A percentile compares a stretch with the other conserved stretches of the same genome.
phyloP scores from a whole-genome alignment of 2,113 vertebrate genomes.

The Seriola quinqueradiata region DNA sequence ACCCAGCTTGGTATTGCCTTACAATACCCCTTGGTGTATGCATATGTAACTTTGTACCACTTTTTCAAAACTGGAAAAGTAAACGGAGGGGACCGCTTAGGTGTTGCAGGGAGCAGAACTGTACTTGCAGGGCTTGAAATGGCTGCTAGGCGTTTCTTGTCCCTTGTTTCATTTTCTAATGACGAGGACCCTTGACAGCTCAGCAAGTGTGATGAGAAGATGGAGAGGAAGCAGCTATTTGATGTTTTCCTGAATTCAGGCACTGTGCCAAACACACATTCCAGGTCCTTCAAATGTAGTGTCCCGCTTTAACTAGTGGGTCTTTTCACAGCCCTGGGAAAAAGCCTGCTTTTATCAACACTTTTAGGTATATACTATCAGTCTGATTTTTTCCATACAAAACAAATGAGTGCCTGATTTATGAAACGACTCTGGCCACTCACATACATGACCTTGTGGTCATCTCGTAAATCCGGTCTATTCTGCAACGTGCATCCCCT shows the following conservation, averaged over 20 bases:
- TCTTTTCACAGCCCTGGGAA: slow-evolving; percentile 27
- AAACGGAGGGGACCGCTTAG: slow-evolving; percentile 50
- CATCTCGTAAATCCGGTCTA: not conserved
- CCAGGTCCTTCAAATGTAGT: slow-evolving; percentile 52
- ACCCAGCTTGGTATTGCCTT: slow-evolving; percentile 75
- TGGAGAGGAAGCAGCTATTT: slow-evolving; percentile 60
- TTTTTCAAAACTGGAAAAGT: slow-evolving; percentile 63
- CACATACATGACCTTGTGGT: slow-evolving; percentile 2
- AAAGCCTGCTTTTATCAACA: slow-evolving; percentile 6
- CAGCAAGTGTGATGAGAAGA: slow-evolving; percentile 60
- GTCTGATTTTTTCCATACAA: not conserved
- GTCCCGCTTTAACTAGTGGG: slow-evolving; percentile 1
- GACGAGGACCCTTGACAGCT: slow-evolving; percentile 58
- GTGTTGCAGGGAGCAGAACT: slow-evolving; percentile 52
- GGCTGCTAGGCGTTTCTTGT: slow-evolving; percentile 49
- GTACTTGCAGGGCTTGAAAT: slow-evolving; percentile 62
- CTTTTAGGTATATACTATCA: not conserved
- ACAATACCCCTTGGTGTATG: slow-evolving; percentile 69
- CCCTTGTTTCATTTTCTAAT: slow-evolving; percentile 57
- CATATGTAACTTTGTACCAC: slow-evolving; percentile 65
- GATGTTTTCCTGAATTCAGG: slow-evolving; percentile 63
- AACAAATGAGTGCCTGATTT: slow-evolving; percentile 4
- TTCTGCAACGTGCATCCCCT: slow-evolving; percentile 10
- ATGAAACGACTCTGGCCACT: not conserved
- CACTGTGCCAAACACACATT: slow-evolving; percentile 64